Conservation (phyloP, 2,113 vertebrate genomes). For the Micronycteris hirsuta region DNA sequence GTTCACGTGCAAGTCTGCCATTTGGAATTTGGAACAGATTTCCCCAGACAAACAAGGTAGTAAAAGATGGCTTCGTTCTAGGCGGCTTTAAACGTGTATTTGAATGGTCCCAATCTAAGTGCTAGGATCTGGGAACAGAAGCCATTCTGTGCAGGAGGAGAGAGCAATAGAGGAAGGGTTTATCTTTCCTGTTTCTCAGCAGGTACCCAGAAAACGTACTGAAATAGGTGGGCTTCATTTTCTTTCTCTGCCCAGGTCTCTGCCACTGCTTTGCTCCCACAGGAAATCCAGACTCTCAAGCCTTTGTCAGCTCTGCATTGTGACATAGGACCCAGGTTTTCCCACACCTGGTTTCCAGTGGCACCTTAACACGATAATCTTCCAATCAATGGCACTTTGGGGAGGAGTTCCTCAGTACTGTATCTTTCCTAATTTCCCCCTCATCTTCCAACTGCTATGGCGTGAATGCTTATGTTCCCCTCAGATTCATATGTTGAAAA, state of each 20-base stretch:
- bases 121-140: background rate
- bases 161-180: background rate
- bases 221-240: background rate
- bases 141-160: background rate
- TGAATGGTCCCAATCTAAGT: background rate
- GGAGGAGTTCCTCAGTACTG: background rate
- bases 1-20: background rate
- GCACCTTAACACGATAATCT: background rate
- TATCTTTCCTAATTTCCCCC: fast-evolving
- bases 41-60: background rate
- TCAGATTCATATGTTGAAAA: background rate
- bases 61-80: background rate
- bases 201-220: fast-evolving
- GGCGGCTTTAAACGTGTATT: background rate
- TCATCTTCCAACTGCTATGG: background rate
- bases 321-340: background rate
- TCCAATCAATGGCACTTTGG: fast-evolving
- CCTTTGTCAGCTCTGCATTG: background rate
- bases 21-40: background rate
- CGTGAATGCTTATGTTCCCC: background rate
- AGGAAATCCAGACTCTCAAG: background rate
- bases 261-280: background rate
- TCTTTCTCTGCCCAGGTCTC: background rate
- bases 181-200: background rate
- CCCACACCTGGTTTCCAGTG: fast-evolving